Base-by-base conservation (phyloP, 1,140 invertebrate species). In the Rhyzopertha dominica region DNA sequence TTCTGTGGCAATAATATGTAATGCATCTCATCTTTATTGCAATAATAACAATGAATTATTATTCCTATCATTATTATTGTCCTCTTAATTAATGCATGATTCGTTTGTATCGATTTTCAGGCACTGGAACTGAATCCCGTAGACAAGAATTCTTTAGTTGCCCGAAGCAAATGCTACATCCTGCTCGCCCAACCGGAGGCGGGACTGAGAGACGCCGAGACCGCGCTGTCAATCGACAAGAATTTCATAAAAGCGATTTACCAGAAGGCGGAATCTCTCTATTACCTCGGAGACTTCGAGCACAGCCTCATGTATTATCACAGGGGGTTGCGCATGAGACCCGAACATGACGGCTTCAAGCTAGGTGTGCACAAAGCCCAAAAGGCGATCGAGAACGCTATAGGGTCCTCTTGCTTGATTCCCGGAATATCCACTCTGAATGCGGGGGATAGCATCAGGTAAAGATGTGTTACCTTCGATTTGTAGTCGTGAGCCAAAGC, bases 301-400 rank as follows among this genome's bases (percentile, higher is more conserved):
- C 80, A 90, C 56, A 91, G 91, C 54, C 72, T 96, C 1, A 87
- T 96, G 53, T 92, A 84, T 62, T 96, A 88, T 62, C 90, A 96
- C 62, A 76, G 90, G 36, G 92, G 91, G 0, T 72, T 90, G 44
- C 80, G 83, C 12, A 76, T 90, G 4, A 74, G 93, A 8, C 90
- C 90, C 0, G 91, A 96, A 50, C 75, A 90, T 30, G 82, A 84
- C 45, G 81, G 82, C 16, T 95, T 96, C 67, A 79, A 88, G 36
- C 75, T 94, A 17, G 94, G 93, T 9, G 85, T 96, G 1, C 89
- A 95, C 59, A 96, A 96, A 66, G 87, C 87, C 0, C 86, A 93
- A 67, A 89, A 95, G 65, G 92, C 92, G 3, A 96, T 97, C 49
- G 82, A 91, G 67, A 95, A 93, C 61, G 87, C 90, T 5, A 87